Evolutionary conservation across 2,888 invertebrate species (phyloP).

Genomic region (Philopedon plagiatum): DNA sequence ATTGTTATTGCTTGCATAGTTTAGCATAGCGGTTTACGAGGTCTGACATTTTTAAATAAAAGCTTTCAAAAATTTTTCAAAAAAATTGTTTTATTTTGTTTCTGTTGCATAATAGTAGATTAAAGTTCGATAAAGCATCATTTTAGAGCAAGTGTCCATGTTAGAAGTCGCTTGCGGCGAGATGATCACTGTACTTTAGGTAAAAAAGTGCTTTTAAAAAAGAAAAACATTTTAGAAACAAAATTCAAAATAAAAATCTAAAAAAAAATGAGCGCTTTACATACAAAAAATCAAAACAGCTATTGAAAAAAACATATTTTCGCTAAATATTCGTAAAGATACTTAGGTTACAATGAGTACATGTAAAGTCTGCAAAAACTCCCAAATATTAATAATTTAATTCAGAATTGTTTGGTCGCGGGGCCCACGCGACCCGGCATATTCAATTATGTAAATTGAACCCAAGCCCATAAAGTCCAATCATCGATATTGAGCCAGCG

Average conservation of each 20-base stretch:
- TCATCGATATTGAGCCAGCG: slow-evolving; percentile 38
- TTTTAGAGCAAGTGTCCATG: too few species aligned
- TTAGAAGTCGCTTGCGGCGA: too few species aligned
- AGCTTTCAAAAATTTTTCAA: background rate
- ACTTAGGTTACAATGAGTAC: background rate
- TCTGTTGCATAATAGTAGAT: background rate
- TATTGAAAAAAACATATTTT: too few species aligned
- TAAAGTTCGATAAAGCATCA: too few species aligned
- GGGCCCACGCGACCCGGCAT: slow-evolving; percentile 41
- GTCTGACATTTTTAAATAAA: background rate
- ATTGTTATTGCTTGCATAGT: slow-evolving; percentile 5
- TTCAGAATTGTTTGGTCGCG: slow-evolving; percentile 24
- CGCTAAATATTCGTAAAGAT: too few species aligned
- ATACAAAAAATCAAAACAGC: too few species aligned
- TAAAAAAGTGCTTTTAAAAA: too few species aligned
- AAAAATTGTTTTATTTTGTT: background rate
- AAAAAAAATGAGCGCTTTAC: too few species aligned
- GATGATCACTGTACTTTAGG: too few species aligned
- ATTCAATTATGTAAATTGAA: slow-evolving; percentile 42
- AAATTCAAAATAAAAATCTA: too few species aligned
- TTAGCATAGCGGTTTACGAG: background rate
- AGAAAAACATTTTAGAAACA: too few species aligned
- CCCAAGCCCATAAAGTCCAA: slow-evolving; percentile 44
- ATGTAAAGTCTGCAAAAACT: background rate
- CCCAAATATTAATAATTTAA: slow-evolving; percentile 30